Conservation (phyloP, 2,797 vertebrate species). For the Anabas testudineus region DNA sequence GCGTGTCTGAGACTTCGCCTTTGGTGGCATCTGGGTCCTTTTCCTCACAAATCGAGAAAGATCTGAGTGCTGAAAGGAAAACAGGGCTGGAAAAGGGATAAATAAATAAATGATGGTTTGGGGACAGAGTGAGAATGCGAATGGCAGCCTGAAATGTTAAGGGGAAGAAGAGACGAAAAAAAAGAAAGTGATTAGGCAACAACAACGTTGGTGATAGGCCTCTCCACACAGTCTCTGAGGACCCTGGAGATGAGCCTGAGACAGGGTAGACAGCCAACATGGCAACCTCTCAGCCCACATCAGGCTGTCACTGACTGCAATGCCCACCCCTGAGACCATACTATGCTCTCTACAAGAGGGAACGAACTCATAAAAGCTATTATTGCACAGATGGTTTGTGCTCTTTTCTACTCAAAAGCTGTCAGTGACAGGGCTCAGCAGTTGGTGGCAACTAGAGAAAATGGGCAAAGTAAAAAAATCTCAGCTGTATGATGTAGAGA, state of each 20-base stretch:
- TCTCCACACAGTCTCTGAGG: conserved; percentile 75
- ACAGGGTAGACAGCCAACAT: conserved; percentile 77
- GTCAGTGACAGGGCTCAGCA: conserved; percentile 49
- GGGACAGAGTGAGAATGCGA: conserved; percentile 73
- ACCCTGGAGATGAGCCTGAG: conserved; percentile 76
- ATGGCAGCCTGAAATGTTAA: conserved; percentile 61
- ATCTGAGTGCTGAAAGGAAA: conserved; percentile 67
- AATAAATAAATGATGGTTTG: conserved; percentile 84
- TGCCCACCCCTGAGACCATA: conserved; percentile 77
- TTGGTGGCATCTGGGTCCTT: conserved; percentile 64
- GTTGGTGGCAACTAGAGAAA: conserved; percentile 49
- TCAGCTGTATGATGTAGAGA: conserved; percentile 5
- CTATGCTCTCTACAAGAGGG: conserved; percentile 52
- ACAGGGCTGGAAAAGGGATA: conserved; percentile 52
- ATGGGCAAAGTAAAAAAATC: conserved; percentile 19
- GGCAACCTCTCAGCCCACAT: conserved; percentile 85
- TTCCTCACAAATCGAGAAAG: conserved; percentile 60
- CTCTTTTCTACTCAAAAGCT: conserved; percentile 67
- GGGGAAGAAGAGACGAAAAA: conserved; percentile 39
- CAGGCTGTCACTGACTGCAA: conserved; percentile 77
- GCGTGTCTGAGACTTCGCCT: conserved; percentile 51
- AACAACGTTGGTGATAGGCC: conserved; percentile 62
- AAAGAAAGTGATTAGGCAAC: conserved; percentile 77
- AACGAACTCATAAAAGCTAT: conserved; percentile 77
- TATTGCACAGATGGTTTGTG: conserved; percentile 79